phyloP scores from a whole-genome alignment of 2,113 vertebrate genomes.

The Epinephelus fuscoguttatus region DNA sequence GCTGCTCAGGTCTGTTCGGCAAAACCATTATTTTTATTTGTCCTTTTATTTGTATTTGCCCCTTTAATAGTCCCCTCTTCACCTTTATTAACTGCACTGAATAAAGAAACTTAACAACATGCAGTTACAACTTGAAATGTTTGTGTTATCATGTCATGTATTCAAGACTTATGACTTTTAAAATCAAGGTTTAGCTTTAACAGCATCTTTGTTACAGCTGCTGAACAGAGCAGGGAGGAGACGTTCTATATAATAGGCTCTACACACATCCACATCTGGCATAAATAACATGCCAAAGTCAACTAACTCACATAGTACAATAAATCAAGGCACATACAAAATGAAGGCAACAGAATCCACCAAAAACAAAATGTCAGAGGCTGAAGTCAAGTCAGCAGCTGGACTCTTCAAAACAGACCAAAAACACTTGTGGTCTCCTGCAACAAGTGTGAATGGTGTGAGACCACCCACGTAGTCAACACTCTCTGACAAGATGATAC shows the following conservation, averaged over 20 bases:
- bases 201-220: constrained; percentile 10
- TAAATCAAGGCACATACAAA: constrained; percentile 11
- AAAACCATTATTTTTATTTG: neutral
- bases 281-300: neutral
- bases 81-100: neutral
- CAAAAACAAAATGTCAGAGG: constrained; percentile 3
- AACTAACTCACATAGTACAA: neutral
- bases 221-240: neutral
- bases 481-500: constrained; percentile 8
- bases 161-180: neutral
- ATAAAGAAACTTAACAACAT: neutral
- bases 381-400: constrained; percentile 22
- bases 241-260: neutral
- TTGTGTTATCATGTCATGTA: neutral
- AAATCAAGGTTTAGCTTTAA: constrained; percentile 4
- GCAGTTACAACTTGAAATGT: neutral
- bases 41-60: constrained; percentile 16
- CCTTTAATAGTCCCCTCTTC: neutral
- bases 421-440: constrained; percentile 42
- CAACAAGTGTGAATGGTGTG: constrained; percentile 37
- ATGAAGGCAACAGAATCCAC: neutral
- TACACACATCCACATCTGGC: constrained; percentile 7
- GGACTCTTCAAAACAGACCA: constrained; percentile 40
- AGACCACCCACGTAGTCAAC: constrained; percentile 54
- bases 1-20: constrained; percentile 10